Base-by-base conservation (phyloP, 2,113 vertebrate genomes). In the Egretta garzetta region DNA sequence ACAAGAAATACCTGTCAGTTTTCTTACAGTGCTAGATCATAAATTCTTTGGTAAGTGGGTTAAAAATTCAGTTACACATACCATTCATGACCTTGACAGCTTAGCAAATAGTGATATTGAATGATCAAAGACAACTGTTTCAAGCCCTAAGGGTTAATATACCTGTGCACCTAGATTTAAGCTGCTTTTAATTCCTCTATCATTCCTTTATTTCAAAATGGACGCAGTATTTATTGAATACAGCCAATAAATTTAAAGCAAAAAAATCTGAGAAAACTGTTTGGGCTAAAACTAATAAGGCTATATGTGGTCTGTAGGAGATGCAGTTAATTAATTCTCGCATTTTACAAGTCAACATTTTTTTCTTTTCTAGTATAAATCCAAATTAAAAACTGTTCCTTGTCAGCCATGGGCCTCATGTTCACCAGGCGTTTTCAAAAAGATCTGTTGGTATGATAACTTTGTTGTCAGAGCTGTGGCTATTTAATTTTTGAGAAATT, bases 21-120 rank as follows among this genome's bases (percentile, higher is more conserved):
- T 97, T 96, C 70, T 92, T 88, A 84, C 90, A 97, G 88, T 91
- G 93, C 89, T 86, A 96, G 92, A 75, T 96, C 91, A 96, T 97
- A 93, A 89, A 94, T 82, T 94, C 95, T 96, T 98, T 95, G 59
- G 62, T 97, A 96, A 97, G 91, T 86, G 94, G 95, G 85, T 96
- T 94, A 95, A 96, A 98, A 95, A 97, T 91, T 95, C 84, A 94
- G 83, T 96, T 98, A 85, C 93, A 72, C 73, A 76, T 84, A 66
- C 84, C 60, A 56, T 77, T 77, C 79, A 91, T 96, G 94, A 93
- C 93, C 95, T 97, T 96, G 91, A 96, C 93, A 94, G 75, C 83
- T 89, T 88, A 86, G 76, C 89, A 90, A 93, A 97, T 71, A 84
- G 77, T 91, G 64, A 91, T 84, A 90, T 39, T 82, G 80, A 77